phyloP scores from a whole-genome alignment of 2,888 invertebrate species.

The Tetanocera ferruginea region DNA sequence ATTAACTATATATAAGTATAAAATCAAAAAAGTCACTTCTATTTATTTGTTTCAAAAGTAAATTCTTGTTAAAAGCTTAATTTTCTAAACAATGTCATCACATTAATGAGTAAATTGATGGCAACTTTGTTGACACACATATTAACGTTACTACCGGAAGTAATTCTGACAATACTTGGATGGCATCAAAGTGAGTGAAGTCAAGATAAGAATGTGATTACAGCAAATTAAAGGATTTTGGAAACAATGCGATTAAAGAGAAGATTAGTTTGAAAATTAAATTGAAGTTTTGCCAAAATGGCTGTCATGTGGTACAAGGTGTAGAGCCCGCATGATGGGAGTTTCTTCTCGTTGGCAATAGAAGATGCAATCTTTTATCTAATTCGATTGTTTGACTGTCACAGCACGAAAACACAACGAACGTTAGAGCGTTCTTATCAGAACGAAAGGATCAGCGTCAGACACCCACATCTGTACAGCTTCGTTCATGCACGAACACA shows the following conservation, averaged over 20 bases:
- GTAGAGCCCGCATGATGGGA: not conserved
- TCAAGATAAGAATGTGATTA: constrained; percentile 19
- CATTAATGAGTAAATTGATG: not conserved
- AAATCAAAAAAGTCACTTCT: too few species aligned
- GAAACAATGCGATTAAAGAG: not conserved
- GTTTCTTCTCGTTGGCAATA: not conserved
- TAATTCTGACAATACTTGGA: not conserved
- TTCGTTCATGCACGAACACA: not conserved
- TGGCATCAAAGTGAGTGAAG: not conserved
- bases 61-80: too few species aligned
- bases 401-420: not conserved
- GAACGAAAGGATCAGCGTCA: not conserved
- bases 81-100: not conserved
- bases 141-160: not conserved
- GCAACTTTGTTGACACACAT: not conserved
- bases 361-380: not conserved
- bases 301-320: not conserved
- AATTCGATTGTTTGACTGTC: constrained; percentile 18
- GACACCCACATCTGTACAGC: not conserved
- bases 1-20: too few species aligned
- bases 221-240: not conserved
- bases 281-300: constrained; percentile 4
- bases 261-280: not conserved
- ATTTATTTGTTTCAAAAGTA: too few species aligned
- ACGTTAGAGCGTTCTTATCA: not conserved